phyloP scores from a whole-genome alignment of 2,888 invertebrate genomes.

The Ophioninae sp. region DNA sequence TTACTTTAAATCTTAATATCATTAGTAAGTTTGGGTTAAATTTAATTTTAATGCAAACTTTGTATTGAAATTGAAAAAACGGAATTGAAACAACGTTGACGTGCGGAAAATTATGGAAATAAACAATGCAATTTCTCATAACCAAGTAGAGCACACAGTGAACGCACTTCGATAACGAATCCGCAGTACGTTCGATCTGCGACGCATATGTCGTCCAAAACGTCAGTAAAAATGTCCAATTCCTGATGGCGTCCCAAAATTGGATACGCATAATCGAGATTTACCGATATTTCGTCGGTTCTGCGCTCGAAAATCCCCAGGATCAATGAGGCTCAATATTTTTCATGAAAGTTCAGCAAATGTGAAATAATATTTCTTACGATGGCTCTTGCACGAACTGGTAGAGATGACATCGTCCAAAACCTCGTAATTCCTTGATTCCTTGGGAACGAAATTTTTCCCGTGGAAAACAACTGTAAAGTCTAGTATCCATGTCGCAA shows the following conservation, averaged over 20 bases:
- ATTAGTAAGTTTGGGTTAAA: no score
- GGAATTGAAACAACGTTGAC: no score
- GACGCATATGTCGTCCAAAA: conserved; percentile 72
- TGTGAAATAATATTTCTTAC: conserved; percentile 54
- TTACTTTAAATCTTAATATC: no score
- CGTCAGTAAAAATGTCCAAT: conserved; percentile 79
- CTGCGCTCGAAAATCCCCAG: conserved; percentile 37
- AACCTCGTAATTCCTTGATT: conserved; percentile 82
- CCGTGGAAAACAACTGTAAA: conserved; percentile 83
- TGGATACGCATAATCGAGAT: conserved; percentile 74
- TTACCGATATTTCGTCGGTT: neutral
- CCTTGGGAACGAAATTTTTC: conserved; percentile 83
- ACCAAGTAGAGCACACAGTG: neutral
- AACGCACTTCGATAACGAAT: conserved; percentile 81
- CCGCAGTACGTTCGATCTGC: conserved; percentile 81
- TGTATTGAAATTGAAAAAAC: no score
- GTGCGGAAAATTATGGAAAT: neutral
- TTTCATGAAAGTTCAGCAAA: neutral
- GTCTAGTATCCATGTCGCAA: conserved; percentile 84
- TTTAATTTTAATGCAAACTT: no score
- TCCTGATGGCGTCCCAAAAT: conserved; percentile 82
- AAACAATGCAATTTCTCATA: neutral
- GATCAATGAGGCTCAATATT: neutral
- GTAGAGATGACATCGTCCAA: conserved; percentile 83
- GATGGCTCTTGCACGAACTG: conserved; percentile 82